Evolutionary conservation across 2,797 vertebrate species (phyloP), one percentile per base, ranked within the genome.

Genomic region (Tapera naevia): DNA sequence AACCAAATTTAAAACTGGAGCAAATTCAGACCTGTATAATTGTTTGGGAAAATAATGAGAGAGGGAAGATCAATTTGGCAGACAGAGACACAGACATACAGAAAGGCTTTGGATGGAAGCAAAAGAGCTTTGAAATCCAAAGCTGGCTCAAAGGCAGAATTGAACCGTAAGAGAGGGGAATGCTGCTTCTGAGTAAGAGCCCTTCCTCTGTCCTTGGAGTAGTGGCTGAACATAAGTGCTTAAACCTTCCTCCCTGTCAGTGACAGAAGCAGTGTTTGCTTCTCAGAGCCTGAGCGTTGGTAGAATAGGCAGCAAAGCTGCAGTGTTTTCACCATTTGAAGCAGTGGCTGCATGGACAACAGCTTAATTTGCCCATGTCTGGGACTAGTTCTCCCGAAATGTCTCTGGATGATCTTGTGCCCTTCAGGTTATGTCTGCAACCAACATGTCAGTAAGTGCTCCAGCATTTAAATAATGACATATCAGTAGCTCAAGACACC

Each of bases 1-100:
- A 91, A 95, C 53, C 53, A 39, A 28, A 65, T 6, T 57, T 79
- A 80, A 89, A 92, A 71, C 37, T 80, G 85, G 60, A 92, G 41
- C 51, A 88, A 81, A 93, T 76, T 95, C 92, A 86, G 82, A 67
- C 60, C 48, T 0, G 0, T 91, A 2, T 80, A 83, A 75, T 83
- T 87, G 50, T 10, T 53, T 81, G 80, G 73, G 70, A 86, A 41
- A 79, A 73, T 89, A 93, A 79, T 37, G 64, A 88, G 58, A 74
- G 79, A 64, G 60, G 54, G 54, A 80, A 82, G 75, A 83, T 79
- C 41, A 80, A 0, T 87, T 80, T 91, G 74, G 56, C 71, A 85
- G 80, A 80, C 1, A 0, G 28, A 69, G 30, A 57, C 46, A 17
- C 19, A 32, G 66, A 56, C 41, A 41, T 51, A 33, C 33, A 75